phyloP scores from a whole-genome alignment of 1,140 invertebrate species.

The Homarus americanus region DNA sequence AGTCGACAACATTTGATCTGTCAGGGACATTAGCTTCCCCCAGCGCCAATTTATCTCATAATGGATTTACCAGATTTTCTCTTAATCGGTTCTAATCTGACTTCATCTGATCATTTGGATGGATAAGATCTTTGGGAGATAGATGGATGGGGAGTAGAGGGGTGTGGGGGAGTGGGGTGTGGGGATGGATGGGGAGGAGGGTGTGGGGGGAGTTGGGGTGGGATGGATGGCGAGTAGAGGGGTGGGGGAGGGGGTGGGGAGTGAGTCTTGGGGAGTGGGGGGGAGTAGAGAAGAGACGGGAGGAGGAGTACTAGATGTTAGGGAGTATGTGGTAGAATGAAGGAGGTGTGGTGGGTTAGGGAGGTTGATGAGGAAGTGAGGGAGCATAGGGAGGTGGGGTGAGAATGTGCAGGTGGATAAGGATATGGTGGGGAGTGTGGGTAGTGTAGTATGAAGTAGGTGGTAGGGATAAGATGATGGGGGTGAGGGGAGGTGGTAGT shows the following conservation, averaged over 20 bases:
- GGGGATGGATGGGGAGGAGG: background rate
- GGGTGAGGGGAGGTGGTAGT: background rate
- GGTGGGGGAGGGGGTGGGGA: background rate
- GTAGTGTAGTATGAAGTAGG: too few relatives aligned
- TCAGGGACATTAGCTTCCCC: conserved; percentile 30
- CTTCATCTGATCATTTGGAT: conserved; percentile 31
- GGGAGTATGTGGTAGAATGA: too few relatives aligned
- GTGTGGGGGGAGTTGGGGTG: background rate
- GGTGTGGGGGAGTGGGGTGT: background rate
- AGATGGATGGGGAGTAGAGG: background rate
- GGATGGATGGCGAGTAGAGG: background rate
- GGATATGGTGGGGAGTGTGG: too few relatives aligned
- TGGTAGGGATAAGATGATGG: too few relatives aligned
- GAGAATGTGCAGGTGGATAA: too few relatives aligned
- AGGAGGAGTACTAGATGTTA: too few relatives aligned
- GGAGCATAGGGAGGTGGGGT: too few relatives aligned
- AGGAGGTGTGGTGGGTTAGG: too few relatives aligned
- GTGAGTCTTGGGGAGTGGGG: background rate
- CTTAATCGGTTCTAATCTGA: conserved; percentile 55
- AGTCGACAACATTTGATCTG: conserved; percentile 48
- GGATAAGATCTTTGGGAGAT: conserved; percentile 35
- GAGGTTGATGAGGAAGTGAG: too few relatives aligned
- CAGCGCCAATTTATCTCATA: conserved; percentile 25
- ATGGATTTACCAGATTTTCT: conserved; percentile 51
- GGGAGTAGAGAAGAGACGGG: too few relatives aligned